Evolutionary conservation across 2,888 invertebrate genomes (phyloP).

Genomic region (Dicroscelio sp.): DNA sequence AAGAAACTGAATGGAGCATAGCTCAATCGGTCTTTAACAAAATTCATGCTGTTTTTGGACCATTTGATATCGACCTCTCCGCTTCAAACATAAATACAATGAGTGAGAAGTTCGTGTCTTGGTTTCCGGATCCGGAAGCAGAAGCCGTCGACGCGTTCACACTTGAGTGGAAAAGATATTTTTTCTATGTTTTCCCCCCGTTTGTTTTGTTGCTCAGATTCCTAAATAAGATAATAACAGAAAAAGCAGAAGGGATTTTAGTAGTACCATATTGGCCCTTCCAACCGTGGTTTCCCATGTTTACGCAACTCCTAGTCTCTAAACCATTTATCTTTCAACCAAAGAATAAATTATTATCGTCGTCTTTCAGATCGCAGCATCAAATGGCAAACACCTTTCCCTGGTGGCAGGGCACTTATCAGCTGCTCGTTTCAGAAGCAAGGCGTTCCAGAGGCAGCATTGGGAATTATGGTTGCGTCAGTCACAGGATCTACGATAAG

Average conservation of each 20-base stretch:
- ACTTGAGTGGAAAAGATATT: not conserved
- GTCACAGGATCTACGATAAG: constrained; percentile 26
- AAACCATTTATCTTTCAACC: not conserved
- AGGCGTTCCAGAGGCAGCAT: not conserved
- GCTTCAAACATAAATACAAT: not conserved
- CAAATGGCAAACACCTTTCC: not conserved
- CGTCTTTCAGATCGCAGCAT: constrained; percentile 1
- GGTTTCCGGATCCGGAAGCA: too few relatives aligned
- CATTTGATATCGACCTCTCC: not conserved
- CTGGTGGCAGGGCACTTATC: constrained; percentile 37
- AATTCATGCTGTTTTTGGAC: not conserved
- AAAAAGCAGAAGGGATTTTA: not conserved
- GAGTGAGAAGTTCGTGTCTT: not conserved
- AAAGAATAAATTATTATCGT: not conserved
- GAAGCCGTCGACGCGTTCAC: not conserved
- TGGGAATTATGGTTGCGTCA: not conserved
- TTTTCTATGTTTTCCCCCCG: constrained; percentile 20
- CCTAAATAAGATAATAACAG: not conserved
- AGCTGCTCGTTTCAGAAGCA: not conserved
- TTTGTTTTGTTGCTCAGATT: not conserved
- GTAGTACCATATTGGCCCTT: constrained; percentile 10
- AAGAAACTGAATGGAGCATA: constrained; percentile 13
- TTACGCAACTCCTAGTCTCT: constrained; percentile 7
- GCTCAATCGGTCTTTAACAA: not conserved
- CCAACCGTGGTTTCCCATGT: constrained; percentile 24